Evolutionary conservation across 2,888 invertebrate species (phyloP).

Genomic region (Lacanobia wlatinum): DNA sequence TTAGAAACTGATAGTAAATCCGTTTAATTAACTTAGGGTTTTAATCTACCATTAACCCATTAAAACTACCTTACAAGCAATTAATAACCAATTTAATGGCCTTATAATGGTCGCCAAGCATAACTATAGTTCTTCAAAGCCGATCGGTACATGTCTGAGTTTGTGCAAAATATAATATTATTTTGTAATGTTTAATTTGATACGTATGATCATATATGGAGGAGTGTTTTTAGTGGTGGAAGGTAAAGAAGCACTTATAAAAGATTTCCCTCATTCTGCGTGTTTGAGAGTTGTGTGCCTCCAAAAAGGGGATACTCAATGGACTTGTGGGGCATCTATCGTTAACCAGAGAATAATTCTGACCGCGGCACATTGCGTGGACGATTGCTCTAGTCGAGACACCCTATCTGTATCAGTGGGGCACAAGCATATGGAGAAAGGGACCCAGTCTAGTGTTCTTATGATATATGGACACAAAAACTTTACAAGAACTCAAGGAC

Average conservation of each 20-base stretch:
- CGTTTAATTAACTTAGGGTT: neutral
- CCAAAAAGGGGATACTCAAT: no score
- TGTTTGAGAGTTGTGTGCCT: neutral
- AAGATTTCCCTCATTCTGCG: conserved; percentile 3
- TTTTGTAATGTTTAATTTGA: conserved; percentile 5
- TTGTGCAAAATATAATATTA: neutral
- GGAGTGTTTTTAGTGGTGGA: neutral
- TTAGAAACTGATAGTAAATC: neutral
- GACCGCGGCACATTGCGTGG: conserved; percentile 58
- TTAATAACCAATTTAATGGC: neutral
- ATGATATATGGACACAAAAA: neutral
- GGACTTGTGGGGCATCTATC: conserved; percentile 54
- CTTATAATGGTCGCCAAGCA: neutral
- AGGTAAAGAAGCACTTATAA: neutral
- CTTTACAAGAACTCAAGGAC: no score
- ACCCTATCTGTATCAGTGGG: conserved; percentile 1
- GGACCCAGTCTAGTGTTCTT: neutral
- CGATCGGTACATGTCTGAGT: neutral
- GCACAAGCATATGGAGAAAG: neutral
- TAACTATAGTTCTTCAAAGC: neutral
- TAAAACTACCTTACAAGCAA: neutral
- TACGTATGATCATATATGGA: conserved; percentile 4
- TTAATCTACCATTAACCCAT: neutral
- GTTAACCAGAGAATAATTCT: conserved; percentile 56
- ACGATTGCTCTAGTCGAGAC: neutral